Base-by-base conservation (phyloP, 2,113 vertebrate genomes). In the Lamprotornis superbus region DNA sequence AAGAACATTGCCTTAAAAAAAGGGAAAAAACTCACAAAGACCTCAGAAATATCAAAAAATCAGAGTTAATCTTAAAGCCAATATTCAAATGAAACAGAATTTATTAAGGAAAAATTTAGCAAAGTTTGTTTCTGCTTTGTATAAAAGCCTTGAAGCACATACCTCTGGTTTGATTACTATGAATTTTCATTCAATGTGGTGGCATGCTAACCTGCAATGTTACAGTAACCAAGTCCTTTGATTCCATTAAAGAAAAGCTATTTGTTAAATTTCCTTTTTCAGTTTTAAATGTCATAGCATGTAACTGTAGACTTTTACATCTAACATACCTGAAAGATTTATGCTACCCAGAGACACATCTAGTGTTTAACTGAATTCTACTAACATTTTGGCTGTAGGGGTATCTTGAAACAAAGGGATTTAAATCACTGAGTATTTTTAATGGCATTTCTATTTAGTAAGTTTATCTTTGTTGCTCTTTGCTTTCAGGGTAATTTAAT, bases 401-500 rank as follows among this genome's bases (percentile, higher is more conserved):
- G 12, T 64, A 68, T 67, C 73, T 81, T 64, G 83, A 95, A 93
- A 91, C 47, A 92, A 94, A 90, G 28, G 23, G 28, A 90, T 81
- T 68, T 67, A 93, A 60, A 17, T 50, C 33, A 87, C 28, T 64
- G 46, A 60, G 52, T 79, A 91, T 82, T 94, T 93, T 67, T 60
- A 73, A 93, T 70, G 31, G 37, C 50, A 69, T 57, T 92, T 83
- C 63, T 89, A 56, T 91, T 87, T 76, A 85, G 61, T 49, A 95
- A 87, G 69, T 95, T 96, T 94, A 87, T 84, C 87, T 95, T 79
- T 95, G 89, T 49, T 94, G 25, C 40, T 95, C 57, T 91, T 94
- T 93, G 68, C 71, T 86, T 95, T 95, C 94, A 90, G 59, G 55
- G 16, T 95, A 93, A 96, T 95, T 96, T 92, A 96, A 75, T 73